Percentiles rank a stretch among this genome's conserved stretches.
Conservation (phyloP, 2,888 invertebrate species). For the Himalopsyche anomala region DNA sequence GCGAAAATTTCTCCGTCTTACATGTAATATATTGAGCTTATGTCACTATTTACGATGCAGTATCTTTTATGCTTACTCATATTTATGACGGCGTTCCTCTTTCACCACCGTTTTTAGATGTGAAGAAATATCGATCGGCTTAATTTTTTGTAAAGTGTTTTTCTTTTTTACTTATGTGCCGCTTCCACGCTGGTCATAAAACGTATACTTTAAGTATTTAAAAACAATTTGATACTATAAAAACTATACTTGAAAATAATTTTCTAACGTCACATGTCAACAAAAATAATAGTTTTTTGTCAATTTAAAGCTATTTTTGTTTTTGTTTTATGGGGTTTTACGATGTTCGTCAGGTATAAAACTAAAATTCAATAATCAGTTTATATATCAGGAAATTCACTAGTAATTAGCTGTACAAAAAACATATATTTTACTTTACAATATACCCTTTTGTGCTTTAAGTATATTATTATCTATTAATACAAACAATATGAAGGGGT, state of each 20-base stretch:
- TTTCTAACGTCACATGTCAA: too few species aligned
- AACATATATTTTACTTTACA: too few species aligned
- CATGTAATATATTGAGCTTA: constrained; percentile 59
- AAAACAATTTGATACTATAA: neutral
- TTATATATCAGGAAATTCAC: too few species aligned
- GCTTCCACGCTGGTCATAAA: neutral
- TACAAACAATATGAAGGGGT: too few species aligned
- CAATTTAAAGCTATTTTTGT: too few species aligned
- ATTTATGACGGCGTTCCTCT: constrained; percentile 40
- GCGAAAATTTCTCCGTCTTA: constrained; percentile 31
- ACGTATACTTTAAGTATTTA: neutral
- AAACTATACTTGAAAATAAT: neutral
- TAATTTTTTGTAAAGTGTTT: constrained; percentile 36
- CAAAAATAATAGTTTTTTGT: too few species aligned
- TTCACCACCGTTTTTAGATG: constrained; percentile 28
- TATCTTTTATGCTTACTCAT: constrained; percentile 59
- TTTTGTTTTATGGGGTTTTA: too few species aligned
- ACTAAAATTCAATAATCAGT: too few species aligned
- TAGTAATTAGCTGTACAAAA: too few species aligned
- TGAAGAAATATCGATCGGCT: constrained; percentile 23
- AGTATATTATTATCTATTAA: too few species aligned
- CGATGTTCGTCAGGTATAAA: too few species aligned
- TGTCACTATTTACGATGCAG: constrained; percentile 61
- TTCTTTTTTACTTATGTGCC: constrained; percentile 32
- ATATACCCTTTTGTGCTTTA: too few species aligned